Conservation (phyloP, 2,797 vertebrate genomes). For the Syngnathus rostellatus region DNA sequence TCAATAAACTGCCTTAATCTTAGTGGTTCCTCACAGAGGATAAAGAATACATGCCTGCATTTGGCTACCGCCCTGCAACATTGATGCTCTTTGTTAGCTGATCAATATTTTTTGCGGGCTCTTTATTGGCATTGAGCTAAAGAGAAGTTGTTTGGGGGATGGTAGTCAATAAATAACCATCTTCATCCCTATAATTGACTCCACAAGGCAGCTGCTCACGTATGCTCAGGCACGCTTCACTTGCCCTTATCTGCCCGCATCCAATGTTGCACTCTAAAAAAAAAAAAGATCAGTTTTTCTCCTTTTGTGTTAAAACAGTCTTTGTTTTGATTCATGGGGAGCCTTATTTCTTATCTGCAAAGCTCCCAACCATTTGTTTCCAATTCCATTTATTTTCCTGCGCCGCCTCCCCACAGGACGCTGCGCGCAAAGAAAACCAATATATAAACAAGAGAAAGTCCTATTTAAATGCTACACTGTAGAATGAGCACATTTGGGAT, state of each 20-base stretch:
- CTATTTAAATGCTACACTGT: constrained; percentile 40
- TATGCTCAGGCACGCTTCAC: neutral
- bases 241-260: constrained; percentile 4
- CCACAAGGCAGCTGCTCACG: neutral
- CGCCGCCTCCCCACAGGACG: constrained; percentile 4
- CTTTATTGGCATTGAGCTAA: no score
- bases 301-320: constrained; percentile 8
- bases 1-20: no score
- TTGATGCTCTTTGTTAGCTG: no score
- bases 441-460: constrained; percentile 13
- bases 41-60: no score
- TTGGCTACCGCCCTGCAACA: no score
- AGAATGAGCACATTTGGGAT: neutral
- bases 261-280: neutral
- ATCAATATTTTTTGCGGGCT: no score
- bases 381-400: constrained; percentile 12
- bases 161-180: no score
- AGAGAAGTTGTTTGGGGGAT: no score
- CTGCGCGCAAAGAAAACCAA: constrained; percentile 4
- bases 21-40: no score
- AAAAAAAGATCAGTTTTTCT: neutral
- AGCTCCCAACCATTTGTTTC: constrained; percentile 8
- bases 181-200: neutral
- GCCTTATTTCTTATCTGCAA: constrained; percentile 7
- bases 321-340: constrained; percentile 2